These are phyloP conservation scores for Falco peregrinus DNA, from an alignment of 2,797 vertebrate genomes.

Conservation along the genomic window DNA sequence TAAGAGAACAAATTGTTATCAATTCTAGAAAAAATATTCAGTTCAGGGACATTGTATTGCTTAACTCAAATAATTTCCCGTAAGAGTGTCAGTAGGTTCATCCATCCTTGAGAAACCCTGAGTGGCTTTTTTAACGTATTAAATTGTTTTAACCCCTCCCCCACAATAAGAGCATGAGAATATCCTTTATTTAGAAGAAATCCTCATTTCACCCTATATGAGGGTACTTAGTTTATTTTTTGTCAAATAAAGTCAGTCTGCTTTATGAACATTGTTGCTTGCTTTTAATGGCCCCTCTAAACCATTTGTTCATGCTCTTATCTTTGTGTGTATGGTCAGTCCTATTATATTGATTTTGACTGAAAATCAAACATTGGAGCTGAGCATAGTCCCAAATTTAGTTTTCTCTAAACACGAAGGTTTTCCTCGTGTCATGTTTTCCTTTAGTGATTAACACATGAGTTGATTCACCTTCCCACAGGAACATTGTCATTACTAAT, in stretches of 20 bases:
- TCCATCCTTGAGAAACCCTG: background rate
- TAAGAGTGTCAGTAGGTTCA: background rate
- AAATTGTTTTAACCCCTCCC: background rate
- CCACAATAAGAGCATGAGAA: background rate
- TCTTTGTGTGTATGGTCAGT: background rate
- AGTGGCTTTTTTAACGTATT: background rate
- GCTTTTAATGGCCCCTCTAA: background rate
- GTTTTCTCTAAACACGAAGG: background rate
- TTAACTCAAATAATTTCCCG: background rate
- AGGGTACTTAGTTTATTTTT: background rate
- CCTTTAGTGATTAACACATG: constrained; percentile 1
- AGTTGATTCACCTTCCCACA: constrained; percentile 37
- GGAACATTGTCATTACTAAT: constrained; percentile 27
- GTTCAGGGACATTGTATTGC: background rate
- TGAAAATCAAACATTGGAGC: background rate
- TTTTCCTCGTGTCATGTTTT: background rate
- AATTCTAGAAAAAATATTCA: background rate
- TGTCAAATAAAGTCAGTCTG: background rate
- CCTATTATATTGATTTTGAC: background rate
- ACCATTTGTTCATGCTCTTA: background rate
- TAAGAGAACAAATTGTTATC: background rate
- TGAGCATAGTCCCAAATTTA: background rate
- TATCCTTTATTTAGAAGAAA: background rate
- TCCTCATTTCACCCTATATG: background rate
- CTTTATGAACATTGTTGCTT: background rate